These are phyloP conservation scores for Dicerorhinus sumatrensis DNA, from an alignment of 2,113 vertebrate genomes.

Conservation along the genomic window DNA sequence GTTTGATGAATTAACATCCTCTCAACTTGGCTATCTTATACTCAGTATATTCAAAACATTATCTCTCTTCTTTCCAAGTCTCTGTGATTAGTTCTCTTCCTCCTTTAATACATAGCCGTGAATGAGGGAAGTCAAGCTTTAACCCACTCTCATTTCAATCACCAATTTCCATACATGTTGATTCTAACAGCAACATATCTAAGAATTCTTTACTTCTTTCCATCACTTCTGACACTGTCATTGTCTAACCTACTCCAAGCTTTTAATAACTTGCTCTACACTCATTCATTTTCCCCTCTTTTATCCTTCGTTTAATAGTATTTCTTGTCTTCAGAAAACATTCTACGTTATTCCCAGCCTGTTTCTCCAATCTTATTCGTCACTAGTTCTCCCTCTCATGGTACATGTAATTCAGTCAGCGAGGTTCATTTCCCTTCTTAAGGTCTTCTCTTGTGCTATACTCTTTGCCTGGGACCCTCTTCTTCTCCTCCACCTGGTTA, in stretches of 20 bases:
- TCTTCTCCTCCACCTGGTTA: neutral
- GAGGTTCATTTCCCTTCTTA: neutral
- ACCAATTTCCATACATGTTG: neutral
- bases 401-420: neutral
- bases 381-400: accelerated
- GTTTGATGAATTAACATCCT: too few species aligned
- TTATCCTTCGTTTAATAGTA: neutral
- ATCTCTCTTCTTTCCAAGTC: too few species aligned
- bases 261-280: neutral
- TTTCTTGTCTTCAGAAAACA: neutral
- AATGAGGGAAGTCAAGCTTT: too few species aligned
- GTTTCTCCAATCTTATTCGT: neutral
- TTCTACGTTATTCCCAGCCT: too few species aligned
- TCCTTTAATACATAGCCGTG: too few species aligned
- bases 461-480: accelerated
- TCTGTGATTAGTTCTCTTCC: too few species aligned
- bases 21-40: too few species aligned
- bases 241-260: neutral
- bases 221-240: neutral
- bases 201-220: neutral
- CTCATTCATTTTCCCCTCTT: neutral
- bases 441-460: accelerated
- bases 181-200: neutral
- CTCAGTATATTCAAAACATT: too few species aligned
- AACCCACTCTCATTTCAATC: neutral